Conservation (phyloP, 2,888 invertebrate species). For the Eugnorisma glareosa region DNA sequence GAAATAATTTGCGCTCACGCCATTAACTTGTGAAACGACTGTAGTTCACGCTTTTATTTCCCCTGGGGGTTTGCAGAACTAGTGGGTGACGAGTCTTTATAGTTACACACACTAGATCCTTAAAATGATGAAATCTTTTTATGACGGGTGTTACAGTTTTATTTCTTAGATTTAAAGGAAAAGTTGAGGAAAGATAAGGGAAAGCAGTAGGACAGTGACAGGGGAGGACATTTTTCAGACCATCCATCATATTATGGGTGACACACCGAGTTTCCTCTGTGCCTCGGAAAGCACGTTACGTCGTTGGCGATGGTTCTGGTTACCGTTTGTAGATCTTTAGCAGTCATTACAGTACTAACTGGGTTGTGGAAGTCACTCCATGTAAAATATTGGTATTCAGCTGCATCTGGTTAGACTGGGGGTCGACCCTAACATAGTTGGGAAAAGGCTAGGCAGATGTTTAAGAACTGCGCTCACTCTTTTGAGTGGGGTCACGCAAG, state of each 20-base stretch:
- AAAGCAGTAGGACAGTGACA: too few relatives aligned
- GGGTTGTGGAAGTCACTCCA: not conserved
- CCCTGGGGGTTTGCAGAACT: not conserved
- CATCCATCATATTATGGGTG: not conserved
- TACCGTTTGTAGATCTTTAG: not conserved
- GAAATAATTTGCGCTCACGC: constrained; percentile 50
- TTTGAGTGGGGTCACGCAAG: not conserved
- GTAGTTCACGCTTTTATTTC: constrained; percentile 42
- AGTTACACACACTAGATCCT: not conserved
- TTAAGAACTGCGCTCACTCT: not conserved
- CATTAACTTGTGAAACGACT: constrained; percentile 42
- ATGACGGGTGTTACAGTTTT: constrained; percentile 9
- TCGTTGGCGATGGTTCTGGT: not conserved
- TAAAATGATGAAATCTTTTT: constrained; percentile 12
- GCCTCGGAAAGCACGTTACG: not conserved
- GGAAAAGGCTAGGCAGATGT: not conserved
- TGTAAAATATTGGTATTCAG: not conserved
- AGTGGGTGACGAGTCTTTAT: constrained; percentile 30
- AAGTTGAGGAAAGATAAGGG: not conserved
- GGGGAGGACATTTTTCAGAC: too few relatives aligned
- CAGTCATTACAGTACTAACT: not conserved
- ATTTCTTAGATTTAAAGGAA: constrained; percentile 5
- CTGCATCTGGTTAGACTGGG: not conserved
- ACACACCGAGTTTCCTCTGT: not conserved
- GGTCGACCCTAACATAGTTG: not conserved